Base-by-base conservation (phyloP, 2,797 vertebrate species). In the Echeneis naucrates region DNA sequence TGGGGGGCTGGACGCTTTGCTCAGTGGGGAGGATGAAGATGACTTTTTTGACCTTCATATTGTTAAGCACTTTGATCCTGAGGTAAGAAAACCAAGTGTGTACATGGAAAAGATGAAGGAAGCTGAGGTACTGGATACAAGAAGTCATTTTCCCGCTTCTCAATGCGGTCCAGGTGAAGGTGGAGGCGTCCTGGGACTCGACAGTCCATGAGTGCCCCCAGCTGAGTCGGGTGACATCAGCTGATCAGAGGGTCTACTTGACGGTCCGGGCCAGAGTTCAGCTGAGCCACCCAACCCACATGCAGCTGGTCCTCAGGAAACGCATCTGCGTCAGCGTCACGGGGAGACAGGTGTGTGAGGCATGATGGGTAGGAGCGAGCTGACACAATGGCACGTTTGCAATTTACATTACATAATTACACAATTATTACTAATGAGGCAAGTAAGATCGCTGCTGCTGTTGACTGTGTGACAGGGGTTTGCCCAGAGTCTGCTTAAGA, bases 171-270 rank as follows among this genome's bases (percentile, higher is more conserved):
- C 91, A 99, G 98, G 96, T 95, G 60, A 97, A 95, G 82, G 96
- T 94, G 17, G 97, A 98, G 89, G 96, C 96, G 21, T 99, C 98
- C 0, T 99, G 98, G 98, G 98, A 99, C 89, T 97, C 97, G 0
- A 98, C 96, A 0, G 96, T 99, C 58, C 98, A 99, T 19, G 92
- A 93, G 64, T 97, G 95, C 37, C 82, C 94, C 2, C 96, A 97
- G 92, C 95, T 99, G 75, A 98, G 97, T 54, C 95, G 95, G 0
- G 95, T 95, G 1, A 93, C 93, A 0, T 65, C 94, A 0, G 68
- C 91, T 0, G 97, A 97, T 9, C 96, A 97, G 89, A 92, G 97
- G n/a, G 95, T 98, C 32, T 99, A 95, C 88, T 94, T 99, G 33
- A 98, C 96, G 0, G 91, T 99, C 42, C 91, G 94, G 1, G 61